Base-by-base conservation (phyloP, 2,797 vertebrate genomes). In the Leuciscus waleckii region DNA sequence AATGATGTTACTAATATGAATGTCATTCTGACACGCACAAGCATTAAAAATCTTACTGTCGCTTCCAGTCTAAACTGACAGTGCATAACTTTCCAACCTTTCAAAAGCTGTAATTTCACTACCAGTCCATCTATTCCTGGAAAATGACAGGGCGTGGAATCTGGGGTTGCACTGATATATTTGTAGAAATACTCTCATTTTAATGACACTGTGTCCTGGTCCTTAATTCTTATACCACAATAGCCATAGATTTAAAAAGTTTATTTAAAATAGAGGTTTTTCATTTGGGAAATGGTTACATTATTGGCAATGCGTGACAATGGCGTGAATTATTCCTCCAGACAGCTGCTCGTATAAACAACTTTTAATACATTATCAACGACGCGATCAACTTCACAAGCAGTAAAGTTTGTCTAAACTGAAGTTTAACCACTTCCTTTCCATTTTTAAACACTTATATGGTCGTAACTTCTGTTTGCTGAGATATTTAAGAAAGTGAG, bases 91-190 rank as follows among this genome's bases (percentile, higher is more conserved):
- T 94, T 94, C 92, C 93, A 91, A 90, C 91, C 88, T 90, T 92
- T 32, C 89, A 90, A 89, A 95, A 93, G 95, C 94, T 95, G 92
- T 95, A 96, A 95, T 96, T 96, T 94, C 90, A 93, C 92, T 78
- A 89, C 82, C 65, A 79, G 77, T 89, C 86, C 86, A 89, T 94
- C 94, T 95, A 95, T 96, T 95, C 92, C 91, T 92, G 93, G 93
- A 91, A 95, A 96, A 96, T 96, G 92, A 95, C 94, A 96, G 95
- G 94, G 92, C 93, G 93, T 92, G 87, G 89, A 90, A 87, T 91
- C 87, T 88, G 87, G 91, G 89, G 90, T 91, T 75, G 71, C 82
- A 54, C 88, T 88, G 84, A 90, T 87, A 91, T 92, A 94, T 94
- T 92, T 93, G 89, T 87, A 93, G 93, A 93, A 85, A 74, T 80